Conservation (phyloP, 1,140 invertebrate genomes). For the Cryptotermes secundus region DNA sequence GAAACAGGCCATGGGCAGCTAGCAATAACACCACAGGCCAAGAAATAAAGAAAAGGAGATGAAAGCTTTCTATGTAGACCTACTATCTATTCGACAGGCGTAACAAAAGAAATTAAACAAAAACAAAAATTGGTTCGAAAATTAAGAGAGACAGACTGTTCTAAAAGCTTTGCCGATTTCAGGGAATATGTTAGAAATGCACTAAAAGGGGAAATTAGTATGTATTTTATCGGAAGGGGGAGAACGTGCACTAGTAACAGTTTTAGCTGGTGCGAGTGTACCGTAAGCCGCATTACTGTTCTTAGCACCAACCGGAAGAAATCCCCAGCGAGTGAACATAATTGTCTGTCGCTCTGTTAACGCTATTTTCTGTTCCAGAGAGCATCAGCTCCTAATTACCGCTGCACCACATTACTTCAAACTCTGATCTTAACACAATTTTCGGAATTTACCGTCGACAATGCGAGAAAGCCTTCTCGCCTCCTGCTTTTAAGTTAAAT, state of each 20-base stretch:
- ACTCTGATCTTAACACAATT: constrained; percentile 14
- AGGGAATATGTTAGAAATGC: too few relatives aligned
- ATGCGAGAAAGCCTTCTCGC: neutral
- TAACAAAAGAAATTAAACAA: too few relatives aligned
- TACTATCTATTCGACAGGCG: too few relatives aligned
- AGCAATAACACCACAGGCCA: too few relatives aligned
- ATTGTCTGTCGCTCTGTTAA: neutral
- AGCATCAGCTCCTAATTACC: constrained; percentile 5
- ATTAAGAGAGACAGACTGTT: too few relatives aligned
- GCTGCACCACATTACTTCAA: neutral
- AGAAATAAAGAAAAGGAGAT: too few relatives aligned
- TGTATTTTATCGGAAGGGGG: too few relatives aligned
- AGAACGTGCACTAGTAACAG: neutral
- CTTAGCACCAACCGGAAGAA: constrained; percentile 12
- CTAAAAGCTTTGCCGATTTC: too few relatives aligned
- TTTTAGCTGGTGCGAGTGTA: neutral
- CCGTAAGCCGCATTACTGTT: neutral
- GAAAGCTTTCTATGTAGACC: too few relatives aligned
- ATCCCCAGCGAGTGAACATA: neutral
- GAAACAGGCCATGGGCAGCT: too few relatives aligned
- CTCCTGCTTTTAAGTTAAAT: neutral
- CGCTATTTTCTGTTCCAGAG: constrained; percentile 13
- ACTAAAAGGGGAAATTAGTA: too few relatives aligned
- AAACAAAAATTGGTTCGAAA: too few relatives aligned
- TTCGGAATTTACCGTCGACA: constrained; percentile 1